phyloP scores from a whole-genome alignment of 2,797 vertebrate genomes.

The Tolypeutes matacus region DNA sequence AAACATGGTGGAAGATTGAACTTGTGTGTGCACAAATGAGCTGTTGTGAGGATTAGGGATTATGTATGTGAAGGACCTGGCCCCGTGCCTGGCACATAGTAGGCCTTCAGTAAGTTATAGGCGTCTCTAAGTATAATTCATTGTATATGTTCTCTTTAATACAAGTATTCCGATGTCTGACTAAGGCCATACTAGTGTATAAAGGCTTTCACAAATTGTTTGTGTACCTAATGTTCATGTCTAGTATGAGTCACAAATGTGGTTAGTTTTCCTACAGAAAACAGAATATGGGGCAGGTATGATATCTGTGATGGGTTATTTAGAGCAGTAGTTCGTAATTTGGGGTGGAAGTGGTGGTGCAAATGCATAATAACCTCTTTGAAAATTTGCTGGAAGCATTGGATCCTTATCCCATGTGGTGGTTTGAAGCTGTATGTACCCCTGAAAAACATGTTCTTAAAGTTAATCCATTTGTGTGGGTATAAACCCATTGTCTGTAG shows the following conservation, averaged over 20 bases:
- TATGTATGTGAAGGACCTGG: not conserved
- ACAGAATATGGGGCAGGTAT: not conserved
- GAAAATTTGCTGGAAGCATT: not conserved
- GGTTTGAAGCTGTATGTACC: too few relatives aligned
- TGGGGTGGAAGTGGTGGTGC: not conserved
- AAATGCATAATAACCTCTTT: not conserved
- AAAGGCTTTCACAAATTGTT: not conserved
- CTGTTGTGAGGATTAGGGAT: not conserved
- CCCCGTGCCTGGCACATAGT: not conserved
- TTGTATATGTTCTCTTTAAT: not conserved
- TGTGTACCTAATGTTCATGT: not conserved
- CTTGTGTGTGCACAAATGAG: not conserved
- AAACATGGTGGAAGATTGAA: not conserved
- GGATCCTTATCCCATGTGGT: not conserved
- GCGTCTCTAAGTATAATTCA: not conserved
- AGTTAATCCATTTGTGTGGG: too few relatives aligned
- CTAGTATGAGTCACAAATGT: not conserved
- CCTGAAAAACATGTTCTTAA: too few relatives aligned
- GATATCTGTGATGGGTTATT: not conserved
- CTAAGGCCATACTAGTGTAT: not conserved
- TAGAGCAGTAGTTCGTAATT: not conserved
- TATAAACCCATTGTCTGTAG: too few relatives aligned
- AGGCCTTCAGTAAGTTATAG: not conserved
- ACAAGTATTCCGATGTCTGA: not conserved
- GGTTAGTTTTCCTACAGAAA: not conserved